Evolutionary conservation across 2,113 vertebrate species (phyloP).

Genomic region (Sclerurus mexicanus): DNA sequence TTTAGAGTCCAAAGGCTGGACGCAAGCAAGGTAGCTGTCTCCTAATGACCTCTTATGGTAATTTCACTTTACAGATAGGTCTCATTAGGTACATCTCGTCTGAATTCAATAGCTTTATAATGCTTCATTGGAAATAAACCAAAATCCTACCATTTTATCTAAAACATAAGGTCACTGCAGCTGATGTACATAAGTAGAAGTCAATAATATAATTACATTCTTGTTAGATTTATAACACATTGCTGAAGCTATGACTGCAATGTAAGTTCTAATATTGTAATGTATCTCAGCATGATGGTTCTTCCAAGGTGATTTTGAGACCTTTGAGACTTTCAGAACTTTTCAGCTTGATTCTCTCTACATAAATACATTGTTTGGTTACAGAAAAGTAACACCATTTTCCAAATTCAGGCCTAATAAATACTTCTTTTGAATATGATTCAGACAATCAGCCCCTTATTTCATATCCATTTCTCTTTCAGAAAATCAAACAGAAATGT

Average conservation of each 20-base stretch:
- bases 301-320: neutral
- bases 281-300: neutral
- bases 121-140: neutral
- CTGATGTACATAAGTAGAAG: neutral
- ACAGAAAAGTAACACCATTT: conserved; percentile 16
- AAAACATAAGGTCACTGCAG: neutral
- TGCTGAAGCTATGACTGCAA: neutral
- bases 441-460: neutral
- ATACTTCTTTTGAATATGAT: neutral
- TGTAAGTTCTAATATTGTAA: neutral
- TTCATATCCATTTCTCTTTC: neutral
- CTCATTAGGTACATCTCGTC: neutral
- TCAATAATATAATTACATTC: neutral
- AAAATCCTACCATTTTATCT: neutral
- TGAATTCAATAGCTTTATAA: neutral
- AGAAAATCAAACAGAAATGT: neutral
- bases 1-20: neutral
- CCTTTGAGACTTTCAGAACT: neutral
- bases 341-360: neutral
- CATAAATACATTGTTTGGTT: neutral
- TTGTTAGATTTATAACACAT: neutral
- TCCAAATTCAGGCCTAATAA: conserved; percentile 15
- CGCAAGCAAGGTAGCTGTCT: neutral
- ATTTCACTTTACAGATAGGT: neutral
- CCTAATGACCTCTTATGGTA: neutral